Conservation (phyloP, 2,113 vertebrate genomes). For the Thymallus thymallus region DNA sequence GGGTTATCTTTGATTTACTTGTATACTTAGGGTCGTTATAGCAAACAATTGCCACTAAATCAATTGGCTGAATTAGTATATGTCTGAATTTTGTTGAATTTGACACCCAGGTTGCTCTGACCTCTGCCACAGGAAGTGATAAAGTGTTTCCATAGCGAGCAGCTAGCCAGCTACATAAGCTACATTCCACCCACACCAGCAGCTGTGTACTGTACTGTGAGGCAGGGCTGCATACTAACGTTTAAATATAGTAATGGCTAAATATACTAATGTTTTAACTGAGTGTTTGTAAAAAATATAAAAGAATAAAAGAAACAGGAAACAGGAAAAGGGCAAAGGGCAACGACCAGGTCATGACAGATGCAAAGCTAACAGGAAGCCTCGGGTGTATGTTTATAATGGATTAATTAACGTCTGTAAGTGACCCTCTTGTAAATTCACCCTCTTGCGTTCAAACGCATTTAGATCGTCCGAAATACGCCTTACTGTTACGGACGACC, state of each 20-base stretch:
- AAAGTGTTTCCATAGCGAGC: background rate
- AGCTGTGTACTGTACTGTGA: background rate
- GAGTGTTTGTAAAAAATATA: background rate
- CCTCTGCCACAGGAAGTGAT: conserved; percentile 7
- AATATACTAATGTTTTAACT: background rate
- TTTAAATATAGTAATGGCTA: background rate
- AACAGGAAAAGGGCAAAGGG: background rate
- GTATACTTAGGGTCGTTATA: background rate
- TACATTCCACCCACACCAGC: background rate
- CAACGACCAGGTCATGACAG: conserved; percentile 1
- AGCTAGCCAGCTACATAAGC: background rate
- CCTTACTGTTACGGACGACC: conserved; percentile 16
- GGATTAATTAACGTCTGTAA: conserved; percentile 29
- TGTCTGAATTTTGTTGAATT: conserved; percentile 2
- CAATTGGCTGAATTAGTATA: conserved; percentile 13
- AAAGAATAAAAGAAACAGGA: background rate
- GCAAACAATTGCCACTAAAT: conserved; percentile 12
- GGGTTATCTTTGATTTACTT: background rate
- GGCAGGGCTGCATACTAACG: background rate
- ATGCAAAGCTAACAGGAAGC: conserved; percentile 26
- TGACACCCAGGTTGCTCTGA: conserved; percentile 16
- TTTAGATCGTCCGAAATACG: conserved; percentile 39
- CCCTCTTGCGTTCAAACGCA: conserved; percentile 18
- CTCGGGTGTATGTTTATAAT: conserved; percentile 12
- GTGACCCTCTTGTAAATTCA: conserved; percentile 35